These are phyloP conservation scores for Atta cephalotes DNA, from an alignment of 1,140 invertebrate genomes.

Conservation along the genomic window DNA sequence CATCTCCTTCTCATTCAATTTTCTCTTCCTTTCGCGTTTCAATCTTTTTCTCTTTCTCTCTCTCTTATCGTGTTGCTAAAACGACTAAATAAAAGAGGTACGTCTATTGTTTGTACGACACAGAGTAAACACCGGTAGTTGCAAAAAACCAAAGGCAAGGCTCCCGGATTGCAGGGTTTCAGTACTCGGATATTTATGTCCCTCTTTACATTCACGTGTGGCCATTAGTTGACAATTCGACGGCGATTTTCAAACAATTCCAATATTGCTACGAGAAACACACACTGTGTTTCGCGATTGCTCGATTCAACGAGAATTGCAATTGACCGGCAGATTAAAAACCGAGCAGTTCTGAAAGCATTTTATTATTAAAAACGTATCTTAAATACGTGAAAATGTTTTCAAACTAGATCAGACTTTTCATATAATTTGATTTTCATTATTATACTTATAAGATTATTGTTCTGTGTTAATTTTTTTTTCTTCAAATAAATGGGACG, in stretches of 20 bases:
- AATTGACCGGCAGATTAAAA: conserved; percentile 32
- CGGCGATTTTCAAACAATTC: conserved; percentile 20
- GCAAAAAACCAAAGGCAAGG: conserved; percentile 65
- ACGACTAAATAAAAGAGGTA: conserved; percentile 64
- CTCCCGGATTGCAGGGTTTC: conserved; percentile 57
- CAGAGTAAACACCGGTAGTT: conserved; percentile 67
- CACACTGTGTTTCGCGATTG: background rate
- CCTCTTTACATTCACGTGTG: conserved; percentile 56
- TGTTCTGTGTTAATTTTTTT: background rate
- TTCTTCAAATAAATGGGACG: background rate
- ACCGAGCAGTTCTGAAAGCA: no score
- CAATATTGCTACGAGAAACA: conserved; percentile 28
- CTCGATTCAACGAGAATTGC: background rate
- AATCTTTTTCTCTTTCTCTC: background rate
- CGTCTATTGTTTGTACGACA: conserved; percentile 69
- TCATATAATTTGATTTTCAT: background rate
- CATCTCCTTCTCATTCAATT: background rate
- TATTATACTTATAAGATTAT: background rate
- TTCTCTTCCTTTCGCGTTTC: background rate
- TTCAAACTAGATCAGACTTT: background rate
- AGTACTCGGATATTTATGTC: conserved; percentile 69
- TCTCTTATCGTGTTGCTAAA: conserved; percentile 5
- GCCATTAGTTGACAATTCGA: conserved; percentile 47
- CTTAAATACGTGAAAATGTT: background rate
- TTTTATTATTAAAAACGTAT: background rate